Percentiles rank a stretch among this genome's conserved stretches.
phyloP scores from a whole-genome alignment of 2,888 invertebrate genomes.

The Dermolepida albohirtum region DNA sequence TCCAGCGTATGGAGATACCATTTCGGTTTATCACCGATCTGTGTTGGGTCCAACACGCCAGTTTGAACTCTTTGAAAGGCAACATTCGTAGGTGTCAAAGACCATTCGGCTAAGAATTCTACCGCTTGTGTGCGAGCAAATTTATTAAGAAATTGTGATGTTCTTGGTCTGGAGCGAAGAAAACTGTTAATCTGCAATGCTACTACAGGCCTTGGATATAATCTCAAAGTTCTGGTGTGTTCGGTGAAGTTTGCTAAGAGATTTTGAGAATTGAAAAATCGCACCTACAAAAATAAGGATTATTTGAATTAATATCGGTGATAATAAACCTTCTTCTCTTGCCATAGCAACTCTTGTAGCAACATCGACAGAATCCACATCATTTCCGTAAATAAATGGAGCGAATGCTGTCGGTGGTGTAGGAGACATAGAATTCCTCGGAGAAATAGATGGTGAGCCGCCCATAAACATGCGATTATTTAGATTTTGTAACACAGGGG shows the following conservation, averaged over 20 bases:
- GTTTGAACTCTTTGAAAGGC: conserved; percentile 98
- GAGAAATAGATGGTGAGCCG: conserved; percentile 47
- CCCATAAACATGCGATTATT: conserved; percentile 47
- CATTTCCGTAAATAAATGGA: conserved; percentile 92
- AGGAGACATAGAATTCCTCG: conserved; percentile 59
- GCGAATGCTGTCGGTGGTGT: conserved; percentile 73
- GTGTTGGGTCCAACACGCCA: conserved; percentile 92
- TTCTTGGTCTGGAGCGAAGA: conserved; percentile 89
- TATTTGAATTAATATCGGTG: not conserved
- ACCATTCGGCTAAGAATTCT: conserved; percentile 99
- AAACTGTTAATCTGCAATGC: conserved; percentile 99
- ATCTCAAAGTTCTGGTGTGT: conserved; percentile 93
- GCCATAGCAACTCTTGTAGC: conserved; percentile 98
- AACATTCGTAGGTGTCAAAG: conserved; percentile 95
- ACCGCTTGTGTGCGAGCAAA: conserved; percentile 98
- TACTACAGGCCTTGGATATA: conserved; percentile 98
- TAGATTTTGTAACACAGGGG: conserved; percentile 47
- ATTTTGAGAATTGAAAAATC: conserved; percentile 98
- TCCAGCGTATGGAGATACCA: conserved; percentile 94
- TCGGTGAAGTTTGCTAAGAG: conserved; percentile 97
- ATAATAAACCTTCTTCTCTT: conserved; percentile 48
- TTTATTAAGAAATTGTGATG: conserved; percentile 88
- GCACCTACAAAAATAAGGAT: conserved; percentile 70
- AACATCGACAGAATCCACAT: conserved; percentile 98
- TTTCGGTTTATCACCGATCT: conserved; percentile 97